Conservation (phyloP, 1,140 invertebrate genomes). For the Piezodorus guildinii region DNA sequence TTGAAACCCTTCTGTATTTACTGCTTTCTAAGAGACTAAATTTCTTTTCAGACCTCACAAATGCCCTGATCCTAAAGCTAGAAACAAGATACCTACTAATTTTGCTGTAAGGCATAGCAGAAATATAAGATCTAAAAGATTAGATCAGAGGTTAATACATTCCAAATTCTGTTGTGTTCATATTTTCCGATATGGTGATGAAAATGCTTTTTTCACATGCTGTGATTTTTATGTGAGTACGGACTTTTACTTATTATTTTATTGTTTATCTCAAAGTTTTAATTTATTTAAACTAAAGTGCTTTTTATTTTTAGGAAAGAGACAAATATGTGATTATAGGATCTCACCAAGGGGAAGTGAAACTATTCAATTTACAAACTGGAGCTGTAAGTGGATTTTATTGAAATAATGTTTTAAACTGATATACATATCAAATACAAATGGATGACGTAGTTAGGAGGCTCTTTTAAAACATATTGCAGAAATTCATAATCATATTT, state of each 20-base stretch:
- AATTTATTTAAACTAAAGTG: background rate
- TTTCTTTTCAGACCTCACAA: slow-evolving; percentile 62
- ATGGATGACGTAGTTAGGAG: no score
- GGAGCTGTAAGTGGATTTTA: slow-evolving; percentile 42
- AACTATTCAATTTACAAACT: slow-evolving; percentile 70
- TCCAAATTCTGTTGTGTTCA: slow-evolving; percentile 79
- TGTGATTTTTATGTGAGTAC: slow-evolving; percentile 57
- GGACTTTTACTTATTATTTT: no score
- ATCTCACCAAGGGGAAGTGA: slow-evolving; percentile 75
- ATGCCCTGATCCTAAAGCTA: slow-evolving; percentile 76
- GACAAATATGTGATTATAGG: slow-evolving; percentile 74
- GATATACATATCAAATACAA: no score
- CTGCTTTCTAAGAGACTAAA: no score
- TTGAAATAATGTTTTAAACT: no score
- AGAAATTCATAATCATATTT: no score
- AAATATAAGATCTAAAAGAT: slow-evolving; percentile 42
- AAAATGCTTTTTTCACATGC: slow-evolving; percentile 72
- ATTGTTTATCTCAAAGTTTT: background rate
- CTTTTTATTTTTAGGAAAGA: slow-evolving; percentile 24
- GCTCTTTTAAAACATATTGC: no score
- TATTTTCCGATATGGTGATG: slow-evolving; percentile 59
- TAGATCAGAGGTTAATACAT: slow-evolving; percentile 73
- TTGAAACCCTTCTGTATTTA: no score
- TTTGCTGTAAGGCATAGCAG: slow-evolving; percentile 48
- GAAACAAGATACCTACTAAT: slow-evolving; percentile 57